A percentile compares a stretch with the other conserved stretches of the same genome.
phyloP scores from a whole-genome alignment of 2,113 vertebrate species.

The Paramormyrops kingsleyae region DNA sequence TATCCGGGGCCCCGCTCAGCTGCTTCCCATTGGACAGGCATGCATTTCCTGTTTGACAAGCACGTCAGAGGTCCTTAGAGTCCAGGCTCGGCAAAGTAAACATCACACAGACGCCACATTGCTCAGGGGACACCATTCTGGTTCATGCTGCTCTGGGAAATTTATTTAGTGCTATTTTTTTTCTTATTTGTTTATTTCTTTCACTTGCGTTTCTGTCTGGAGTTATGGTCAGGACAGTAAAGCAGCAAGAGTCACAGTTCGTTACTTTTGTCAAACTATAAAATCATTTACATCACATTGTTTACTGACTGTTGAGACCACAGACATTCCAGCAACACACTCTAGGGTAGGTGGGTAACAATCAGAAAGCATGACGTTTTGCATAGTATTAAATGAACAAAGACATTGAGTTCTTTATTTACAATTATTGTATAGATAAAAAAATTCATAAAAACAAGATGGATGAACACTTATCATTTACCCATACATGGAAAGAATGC shows the following conservation, averaged over 20 bases:
- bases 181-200: conserved; percentile 43
- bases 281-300: conserved; percentile 83
- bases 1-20: neutral
- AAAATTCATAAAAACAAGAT: conserved; percentile 99
- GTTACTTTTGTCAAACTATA: conserved; percentile 68
- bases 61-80: conserved; percentile 4
- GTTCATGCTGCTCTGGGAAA: conserved; percentile 88
- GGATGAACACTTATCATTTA: conserved; percentile 92
- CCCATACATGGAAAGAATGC: conserved; percentile 90
- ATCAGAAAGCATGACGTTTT: conserved; percentile 95
- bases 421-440: conserved; percentile 99
- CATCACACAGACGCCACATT: conserved; percentile 55
- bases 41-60: conserved; percentile 2
- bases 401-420: conserved; percentile 99
- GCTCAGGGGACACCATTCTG: conserved; percentile 70
- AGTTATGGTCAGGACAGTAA: conserved; percentile 75
- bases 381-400: conserved; percentile 99
- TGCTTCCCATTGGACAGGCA: neutral
- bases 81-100: conserved; percentile 39
- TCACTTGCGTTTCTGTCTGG: conserved; percentile 74
- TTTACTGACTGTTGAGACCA: conserved; percentile 74
- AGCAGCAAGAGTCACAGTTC: conserved; percentile 78
- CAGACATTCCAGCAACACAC: conserved; percentile 89
- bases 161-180: conserved; percentile 73
- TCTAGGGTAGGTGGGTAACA: conserved; percentile 77